Percentiles rank a stretch among this genome's conserved stretches.
Evolutionary conservation across 2,888 invertebrate species (phyloP).

Genomic region (Agonopterix subpropinquella): DNA sequence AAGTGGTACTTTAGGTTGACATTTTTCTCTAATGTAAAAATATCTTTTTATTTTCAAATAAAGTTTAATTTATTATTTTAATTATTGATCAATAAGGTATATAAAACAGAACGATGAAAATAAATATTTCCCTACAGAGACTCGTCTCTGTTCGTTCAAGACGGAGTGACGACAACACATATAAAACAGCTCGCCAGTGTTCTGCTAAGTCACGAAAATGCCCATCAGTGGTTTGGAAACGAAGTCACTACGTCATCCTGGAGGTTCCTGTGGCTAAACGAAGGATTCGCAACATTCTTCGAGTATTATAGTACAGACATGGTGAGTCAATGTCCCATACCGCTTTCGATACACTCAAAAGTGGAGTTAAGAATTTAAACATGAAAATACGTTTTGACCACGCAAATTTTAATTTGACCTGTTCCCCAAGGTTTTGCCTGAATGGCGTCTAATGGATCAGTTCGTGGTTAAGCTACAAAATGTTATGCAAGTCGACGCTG

Average conservation of each 20-base stretch:
- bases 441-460: constrained; percentile 73
- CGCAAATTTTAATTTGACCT: too few species aligned
- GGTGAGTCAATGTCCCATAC: constrained; percentile 42
- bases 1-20: too few species aligned
- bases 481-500: constrained; percentile 61
- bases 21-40: too few species aligned
- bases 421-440: constrained; percentile 61
- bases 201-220: constrained; percentile 83
- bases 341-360: too few species aligned
- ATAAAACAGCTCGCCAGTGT: constrained; percentile 64
- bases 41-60: too few species aligned
- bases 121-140: constrained; percentile 39
- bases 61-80: too few species aligned
- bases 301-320: constrained; percentile 82
- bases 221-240: constrained; percentile 88
- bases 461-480: constrained; percentile 67
- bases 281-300: constrained; percentile 87
- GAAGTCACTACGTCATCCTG: constrained; percentile 89
- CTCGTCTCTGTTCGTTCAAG: constrained; percentile 53
- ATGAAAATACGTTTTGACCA: too few species aligned
- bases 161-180: constrained; percentile 55
- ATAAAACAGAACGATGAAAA: too few species aligned
- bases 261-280: constrained; percentile 94
- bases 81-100: too few species aligned
- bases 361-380: too few species aligned